phyloP scores from a whole-genome alignment of 30 jellyfish, hydroid and myxozoan genomes.

The Rhopilema esculentum region DNA sequence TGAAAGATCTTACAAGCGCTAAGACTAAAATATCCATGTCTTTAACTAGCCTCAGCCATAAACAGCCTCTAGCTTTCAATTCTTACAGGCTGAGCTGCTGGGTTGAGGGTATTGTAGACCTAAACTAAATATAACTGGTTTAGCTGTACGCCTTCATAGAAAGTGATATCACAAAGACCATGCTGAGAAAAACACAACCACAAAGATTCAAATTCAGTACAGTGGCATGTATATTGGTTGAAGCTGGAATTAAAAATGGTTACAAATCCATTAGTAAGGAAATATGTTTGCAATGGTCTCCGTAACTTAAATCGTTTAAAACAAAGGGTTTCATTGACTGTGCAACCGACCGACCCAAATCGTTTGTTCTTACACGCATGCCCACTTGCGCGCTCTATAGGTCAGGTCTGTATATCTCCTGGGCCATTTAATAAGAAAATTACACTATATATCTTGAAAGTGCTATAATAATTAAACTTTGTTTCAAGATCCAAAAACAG shows the following conservation, averaged over 20 bases:
- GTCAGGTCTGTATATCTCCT: too few relatives aligned
- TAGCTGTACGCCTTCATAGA: background rate
- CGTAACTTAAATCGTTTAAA: background rate
- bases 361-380: background rate
- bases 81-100: background rate
- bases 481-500: background rate
- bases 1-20: slow-evolving; percentile 61
- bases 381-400: background rate
- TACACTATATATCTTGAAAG: background rate
- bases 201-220: background rate
- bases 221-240: background rate
- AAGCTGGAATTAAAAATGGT: background rate
- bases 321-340: background rate
- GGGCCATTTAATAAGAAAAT: too few relatives aligned
- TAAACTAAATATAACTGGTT: background rate
- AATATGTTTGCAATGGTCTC: background rate
- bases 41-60: background rate
- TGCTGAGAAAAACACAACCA: background rate
- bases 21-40: slow-evolving; percentile 24
- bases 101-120: background rate
- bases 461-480: background rate
- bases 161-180: background rate
- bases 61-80: background rate
- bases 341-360: background rate
- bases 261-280: background rate